Evolutionary conservation across 2,797 vertebrate species (phyloP), one percentile per base, ranked within the genome.

Genomic region (Kryptopterus vitreolus): DNA sequence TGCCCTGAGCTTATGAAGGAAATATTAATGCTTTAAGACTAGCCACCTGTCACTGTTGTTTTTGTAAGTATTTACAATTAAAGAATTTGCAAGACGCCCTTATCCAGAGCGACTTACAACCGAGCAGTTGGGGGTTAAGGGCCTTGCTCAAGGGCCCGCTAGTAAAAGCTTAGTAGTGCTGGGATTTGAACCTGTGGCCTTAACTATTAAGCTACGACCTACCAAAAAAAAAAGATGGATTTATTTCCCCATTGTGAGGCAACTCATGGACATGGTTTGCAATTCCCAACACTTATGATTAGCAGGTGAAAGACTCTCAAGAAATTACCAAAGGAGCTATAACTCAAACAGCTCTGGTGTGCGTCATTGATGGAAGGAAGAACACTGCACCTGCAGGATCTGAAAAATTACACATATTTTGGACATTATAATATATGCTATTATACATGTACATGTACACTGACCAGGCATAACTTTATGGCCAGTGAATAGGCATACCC

Each of bases 1-100:
- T 13, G 50, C 22, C 53, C 26, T 53, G 69, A 33, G 1, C 43
- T 26, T 58, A 16, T 16, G 50, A 43, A 1, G 26, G n/a, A 46
- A 74, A 59, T 29, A 58, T 74, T 20, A 43, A 20, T 26, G 33
- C 33, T 74, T 74, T 58, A 8, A 74, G 55, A 59, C 55, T n/a
- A 26, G 55, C 43, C 55, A 59, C 71, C 52, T 73, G 52, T 57
- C 33, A 57, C 15, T 58, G 53, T 2, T 26, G 53, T 3, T 43
- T 18, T 43, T 43, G 72, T 15, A 74, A 74, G n/a, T n/a, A n/a
- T n/a, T n/a, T n/a, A n/a, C n/a, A n/a, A n/a, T n/a, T n/a, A n/a
- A n/a, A n/a, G n/a, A n/a, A n/a, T n/a, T n/a, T n/a, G n/a, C n/a
- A n/a, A n/a, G n/a, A n/a, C n/a, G n/a, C n/a, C n/a, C n/a, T n/a